Evolutionary conservation across 2,888 invertebrate genomes (phyloP).

Genomic region (Acanthosepion lycidas): DNA sequence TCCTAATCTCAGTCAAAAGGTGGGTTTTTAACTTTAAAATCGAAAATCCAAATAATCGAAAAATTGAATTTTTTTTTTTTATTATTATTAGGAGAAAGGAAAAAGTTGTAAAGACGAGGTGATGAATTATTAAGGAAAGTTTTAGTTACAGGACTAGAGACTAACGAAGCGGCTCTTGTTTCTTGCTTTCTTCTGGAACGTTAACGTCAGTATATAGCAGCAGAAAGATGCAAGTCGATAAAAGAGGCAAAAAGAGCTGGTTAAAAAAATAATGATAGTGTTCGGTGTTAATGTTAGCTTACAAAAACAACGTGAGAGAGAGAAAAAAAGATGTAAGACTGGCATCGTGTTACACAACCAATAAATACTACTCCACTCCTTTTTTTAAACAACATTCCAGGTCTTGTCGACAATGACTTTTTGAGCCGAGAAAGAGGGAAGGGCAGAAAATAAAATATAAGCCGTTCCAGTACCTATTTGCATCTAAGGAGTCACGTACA

Average conservation of each 20-base stretch:
- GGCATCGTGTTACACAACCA: slow-evolving; percentile 9
- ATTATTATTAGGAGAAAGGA: neutral
- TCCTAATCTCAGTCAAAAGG: neutral
- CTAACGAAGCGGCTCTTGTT: neutral
- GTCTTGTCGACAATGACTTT: slow-evolving; percentile 33
- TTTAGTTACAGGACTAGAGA: neutral
- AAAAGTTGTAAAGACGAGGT: neutral
- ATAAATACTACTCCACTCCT: neutral
- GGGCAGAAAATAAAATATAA: neutral
- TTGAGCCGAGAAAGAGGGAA: neutral
- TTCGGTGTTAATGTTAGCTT: neutral
- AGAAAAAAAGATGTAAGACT: neutral
- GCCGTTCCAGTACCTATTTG: slow-evolving; percentile 33
- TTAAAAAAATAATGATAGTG: neutral
- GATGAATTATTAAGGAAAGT: neutral
- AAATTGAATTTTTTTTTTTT: neutral
- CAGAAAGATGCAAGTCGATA: neutral
- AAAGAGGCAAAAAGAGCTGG: neutral
- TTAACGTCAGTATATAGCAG: neutral
- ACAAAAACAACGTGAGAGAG: neutral
- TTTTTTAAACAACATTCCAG: slow-evolving; percentile 10
- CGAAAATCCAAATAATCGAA: neutral
- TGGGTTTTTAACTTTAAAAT: neutral
- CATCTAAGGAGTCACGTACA: slow-evolving; percentile 33
- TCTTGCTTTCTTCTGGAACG: too few relatives aligned